These are phyloP conservation scores for Platorchestia sp. DNA, from an alignment of 1,140 invertebrate genomes.

Conservation along the genomic window DNA sequence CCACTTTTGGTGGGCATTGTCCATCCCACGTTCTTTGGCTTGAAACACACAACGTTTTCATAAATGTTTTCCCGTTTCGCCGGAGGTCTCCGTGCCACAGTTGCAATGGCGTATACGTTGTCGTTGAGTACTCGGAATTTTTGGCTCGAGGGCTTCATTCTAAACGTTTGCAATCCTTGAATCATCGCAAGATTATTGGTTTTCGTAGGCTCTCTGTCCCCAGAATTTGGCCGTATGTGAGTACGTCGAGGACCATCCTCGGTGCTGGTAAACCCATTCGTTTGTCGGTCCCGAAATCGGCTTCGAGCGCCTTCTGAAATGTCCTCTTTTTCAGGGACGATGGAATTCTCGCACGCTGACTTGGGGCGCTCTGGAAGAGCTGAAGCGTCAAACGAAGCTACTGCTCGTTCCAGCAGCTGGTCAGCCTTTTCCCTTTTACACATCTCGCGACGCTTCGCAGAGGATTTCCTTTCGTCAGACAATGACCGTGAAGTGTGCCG, in stretches of 20 bases:
- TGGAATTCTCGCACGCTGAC: slow-evolving; percentile 66
- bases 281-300: neutral
- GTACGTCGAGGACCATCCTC: neutral
- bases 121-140: slow-evolving; percentile 46
- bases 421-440: slow-evolving; percentile 58
- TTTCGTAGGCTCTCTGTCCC: neutral
- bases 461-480: slow-evolving; percentile 39
- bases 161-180: neutral
- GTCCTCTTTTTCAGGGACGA: slow-evolving; percentile 61
- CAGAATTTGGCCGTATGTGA: neutral
- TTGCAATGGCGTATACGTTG: slow-evolving; percentile 67
- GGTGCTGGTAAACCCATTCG: neutral
- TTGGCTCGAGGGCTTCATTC: neutral
- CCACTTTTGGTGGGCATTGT: slow-evolving; percentile 65
- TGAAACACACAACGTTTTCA: slow-evolving; percentile 67
- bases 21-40: slow-evolving; percentile 58
- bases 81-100: slow-evolving; percentile 76
- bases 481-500: neutral
- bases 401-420: slow-evolving; percentile 60
- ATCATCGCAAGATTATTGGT: neutral
- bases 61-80: slow-evolving; percentile 71
- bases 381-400: slow-evolving; percentile 63
- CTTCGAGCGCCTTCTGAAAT: slow-evolving; percentile 39
- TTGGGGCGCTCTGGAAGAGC: slow-evolving; percentile 65
- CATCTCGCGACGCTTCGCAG: slow-evolving; percentile 13